Conservation (phyloP, 1,140 invertebrate species). For the Bombus waltoni region DNA sequence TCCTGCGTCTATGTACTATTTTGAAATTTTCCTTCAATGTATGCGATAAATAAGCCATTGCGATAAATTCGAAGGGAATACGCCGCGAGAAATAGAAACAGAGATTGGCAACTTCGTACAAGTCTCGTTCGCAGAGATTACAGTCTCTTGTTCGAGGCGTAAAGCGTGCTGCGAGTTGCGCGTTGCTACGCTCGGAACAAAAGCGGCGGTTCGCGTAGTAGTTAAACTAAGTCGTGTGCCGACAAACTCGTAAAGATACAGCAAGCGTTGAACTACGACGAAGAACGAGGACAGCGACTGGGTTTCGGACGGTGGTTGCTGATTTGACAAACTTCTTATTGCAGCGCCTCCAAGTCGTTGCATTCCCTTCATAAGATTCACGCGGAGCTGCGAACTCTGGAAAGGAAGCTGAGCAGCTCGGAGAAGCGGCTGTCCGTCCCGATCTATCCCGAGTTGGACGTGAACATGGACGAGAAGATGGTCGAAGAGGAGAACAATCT, state of each 20-base stretch:
- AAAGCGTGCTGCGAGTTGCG: not conserved
- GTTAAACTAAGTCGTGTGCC: not conserved
- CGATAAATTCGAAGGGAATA: not conserved
- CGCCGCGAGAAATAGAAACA: not conserved
- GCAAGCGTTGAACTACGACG: not conserved
- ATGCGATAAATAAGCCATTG: too few species aligned
- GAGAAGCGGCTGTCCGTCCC: conserved; percentile 79
- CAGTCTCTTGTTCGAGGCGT: not conserved
- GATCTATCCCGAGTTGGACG: conserved; percentile 76
- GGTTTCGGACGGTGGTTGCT: not conserved
- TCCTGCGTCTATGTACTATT: too few species aligned
- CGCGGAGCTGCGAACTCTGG: conserved; percentile 58
- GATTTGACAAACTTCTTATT: conserved; percentile 31
- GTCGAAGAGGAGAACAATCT: conserved; percentile 80
- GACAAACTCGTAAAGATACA: not conserved
- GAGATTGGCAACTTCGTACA: not conserved
- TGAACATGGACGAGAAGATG: conserved; percentile 74
- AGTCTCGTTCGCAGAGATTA: not conserved
- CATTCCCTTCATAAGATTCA: conserved; percentile 77
- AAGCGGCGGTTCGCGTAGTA: too few species aligned
- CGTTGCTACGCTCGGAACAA: too few species aligned
- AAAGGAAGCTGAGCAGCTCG: conserved; percentile 70
- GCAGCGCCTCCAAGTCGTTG: conserved; percentile 68
- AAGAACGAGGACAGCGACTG: not conserved
- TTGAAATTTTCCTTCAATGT: too few species aligned